Conservation (phyloP, 2,113 vertebrate species). For the Ageneiosus marmoratus region DNA sequence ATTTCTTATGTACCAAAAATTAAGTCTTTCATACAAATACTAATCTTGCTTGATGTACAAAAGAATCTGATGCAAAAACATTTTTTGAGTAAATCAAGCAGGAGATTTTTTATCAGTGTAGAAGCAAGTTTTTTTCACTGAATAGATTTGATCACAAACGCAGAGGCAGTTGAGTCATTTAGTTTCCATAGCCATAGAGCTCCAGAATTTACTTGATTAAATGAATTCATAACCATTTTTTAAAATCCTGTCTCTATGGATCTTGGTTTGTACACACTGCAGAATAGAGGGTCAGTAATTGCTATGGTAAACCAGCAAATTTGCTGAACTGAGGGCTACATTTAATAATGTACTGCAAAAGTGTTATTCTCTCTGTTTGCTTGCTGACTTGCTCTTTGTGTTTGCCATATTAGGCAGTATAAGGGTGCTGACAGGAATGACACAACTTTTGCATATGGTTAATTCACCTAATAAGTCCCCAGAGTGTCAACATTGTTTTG, state of each 20-base stretch:
- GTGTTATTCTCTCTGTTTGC: conserved; percentile 46
- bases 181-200: not conserved
- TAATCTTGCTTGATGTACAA: too few relatives aligned
- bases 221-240: not conserved
- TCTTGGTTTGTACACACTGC: not conserved
- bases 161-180: not conserved
- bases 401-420: conserved; percentile 11
- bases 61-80: too few relatives aligned
- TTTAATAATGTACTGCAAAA: conserved; percentile 71
- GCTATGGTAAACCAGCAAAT: conserved; percentile 67
- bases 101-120: too few relatives aligned
- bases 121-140: not conserved
- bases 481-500: conserved; percentile 20
- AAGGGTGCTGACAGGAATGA: conserved; percentile 11
- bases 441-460: conserved; percentile 29
- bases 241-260: not conserved
- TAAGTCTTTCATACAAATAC: too few relatives aligned
- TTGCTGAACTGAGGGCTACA: conserved; percentile 63
- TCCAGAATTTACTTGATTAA: too few relatives aligned
- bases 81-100: too few relatives aligned
- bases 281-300: conserved; percentile 70
- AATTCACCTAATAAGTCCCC: conserved; percentile 49
- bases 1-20: too few relatives aligned
- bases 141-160: not conserved
- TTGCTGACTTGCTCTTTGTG: conserved; percentile 32